phyloP scores from a whole-genome alignment of 2,888 invertebrate species.

The Hypselothyrea guttata region DNA sequence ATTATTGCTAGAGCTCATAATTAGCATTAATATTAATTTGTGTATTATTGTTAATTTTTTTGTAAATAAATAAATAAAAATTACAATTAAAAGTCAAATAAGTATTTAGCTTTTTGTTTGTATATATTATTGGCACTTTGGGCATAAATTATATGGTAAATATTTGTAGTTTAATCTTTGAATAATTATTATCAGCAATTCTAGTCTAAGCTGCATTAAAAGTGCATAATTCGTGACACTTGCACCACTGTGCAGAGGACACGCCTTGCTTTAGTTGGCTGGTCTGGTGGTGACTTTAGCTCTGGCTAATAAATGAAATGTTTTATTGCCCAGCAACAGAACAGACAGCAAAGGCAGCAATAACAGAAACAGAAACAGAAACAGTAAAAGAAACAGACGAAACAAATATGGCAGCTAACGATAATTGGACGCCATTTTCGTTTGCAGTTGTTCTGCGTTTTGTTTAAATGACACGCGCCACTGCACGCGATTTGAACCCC shows the following conservation, averaged over 20 bases:
- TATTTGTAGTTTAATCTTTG: too few relatives aligned
- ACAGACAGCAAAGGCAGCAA: conserved; percentile 15
- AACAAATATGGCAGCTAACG: conserved; percentile 70
- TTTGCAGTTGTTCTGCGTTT: conserved; percentile 26
- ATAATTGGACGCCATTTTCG: conserved; percentile 73
- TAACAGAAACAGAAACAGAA: conserved; percentile 19
- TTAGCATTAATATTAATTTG: too few relatives aligned
- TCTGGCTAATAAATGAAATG: conserved; percentile 64
- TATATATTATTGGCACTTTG: too few relatives aligned
- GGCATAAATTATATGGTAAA: too few relatives aligned
- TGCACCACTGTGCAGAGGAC: conserved; percentile 5
- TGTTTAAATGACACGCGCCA: conserved; percentile 60
- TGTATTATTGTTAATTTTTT: too few relatives aligned
- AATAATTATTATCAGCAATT: too few relatives aligned
- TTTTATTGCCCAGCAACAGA: conserved; percentile 70
- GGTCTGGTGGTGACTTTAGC: conserved; percentile 15
- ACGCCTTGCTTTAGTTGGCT: conserved; percentile 10
- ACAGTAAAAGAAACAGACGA: conserved; percentile 15
- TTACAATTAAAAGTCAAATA: too few relatives aligned
- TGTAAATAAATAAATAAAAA: too few relatives aligned
- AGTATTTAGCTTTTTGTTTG: too few relatives aligned
- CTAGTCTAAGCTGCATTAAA: too few relatives aligned
- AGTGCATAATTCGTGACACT: too few relatives aligned
- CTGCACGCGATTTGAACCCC: conserved; percentile 37
- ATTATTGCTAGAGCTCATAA: too few relatives aligned